These are phyloP conservation scores for Ostrea denselamellosa DNA, from an alignment of 1,140 invertebrate species.

Conservation along the genomic window DNA sequence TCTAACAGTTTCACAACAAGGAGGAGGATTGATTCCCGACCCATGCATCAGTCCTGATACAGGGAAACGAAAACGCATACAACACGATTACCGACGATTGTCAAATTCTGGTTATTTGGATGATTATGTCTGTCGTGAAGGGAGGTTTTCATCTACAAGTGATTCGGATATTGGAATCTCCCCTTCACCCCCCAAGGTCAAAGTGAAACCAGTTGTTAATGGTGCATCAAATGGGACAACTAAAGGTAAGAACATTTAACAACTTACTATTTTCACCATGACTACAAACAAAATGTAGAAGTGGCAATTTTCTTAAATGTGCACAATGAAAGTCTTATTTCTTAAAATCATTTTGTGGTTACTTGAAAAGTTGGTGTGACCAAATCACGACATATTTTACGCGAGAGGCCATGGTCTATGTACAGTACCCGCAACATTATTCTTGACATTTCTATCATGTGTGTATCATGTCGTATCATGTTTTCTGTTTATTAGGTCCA, in stretches of 20 bases:
- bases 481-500: no score
- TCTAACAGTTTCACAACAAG: constrained; percentile 54
- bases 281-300: not conserved
- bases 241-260: not conserved
- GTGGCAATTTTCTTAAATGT: no score
- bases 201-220: not conserved
- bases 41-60: constrained; percentile 69
- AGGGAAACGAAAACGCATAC: constrained; percentile 71
- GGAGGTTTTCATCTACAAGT: constrained; percentile 68
- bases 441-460: no score
- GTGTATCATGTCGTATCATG: no score
- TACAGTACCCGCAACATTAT: no score
- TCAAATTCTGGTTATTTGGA: constrained; percentile 77
- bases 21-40: constrained; percentile 51
- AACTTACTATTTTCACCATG: not conserved
- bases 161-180: constrained; percentile 63
- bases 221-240: not conserved
- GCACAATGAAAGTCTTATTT: no score
- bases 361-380: no score
- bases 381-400: no score
- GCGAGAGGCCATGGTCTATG: no score
- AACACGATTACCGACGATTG: constrained; percentile 74
- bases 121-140: constrained; percentile 73
- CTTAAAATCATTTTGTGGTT: no score
- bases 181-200: constrained; percentile 57